These are phyloP conservation scores for Melanerpes aurifrons DNA, from an alignment of 2,113 vertebrate genomes.

Conservation along the genomic window DNA sequence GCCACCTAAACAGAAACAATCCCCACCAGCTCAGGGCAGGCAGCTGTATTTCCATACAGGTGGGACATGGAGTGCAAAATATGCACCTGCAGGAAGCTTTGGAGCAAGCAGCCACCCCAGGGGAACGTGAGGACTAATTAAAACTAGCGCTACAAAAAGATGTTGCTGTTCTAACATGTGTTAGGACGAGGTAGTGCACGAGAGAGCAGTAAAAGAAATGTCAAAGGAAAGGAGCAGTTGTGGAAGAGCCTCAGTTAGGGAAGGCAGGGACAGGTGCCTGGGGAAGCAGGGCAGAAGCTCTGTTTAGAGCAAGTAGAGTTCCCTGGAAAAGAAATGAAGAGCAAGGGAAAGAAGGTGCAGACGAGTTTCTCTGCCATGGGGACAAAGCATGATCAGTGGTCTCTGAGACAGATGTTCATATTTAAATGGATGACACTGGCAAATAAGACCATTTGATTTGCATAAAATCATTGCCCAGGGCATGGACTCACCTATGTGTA, in stretches of 20 bases:
- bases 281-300: background rate
- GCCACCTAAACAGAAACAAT: background rate
- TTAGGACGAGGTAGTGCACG: background rate
- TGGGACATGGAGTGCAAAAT: background rate
- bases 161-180: constrained; percentile 31
- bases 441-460: background rate
- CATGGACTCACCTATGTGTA: background rate
- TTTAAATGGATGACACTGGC: background rate
- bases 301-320: background rate
- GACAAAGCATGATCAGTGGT: background rate
- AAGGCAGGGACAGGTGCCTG: background rate
- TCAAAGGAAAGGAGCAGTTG: background rate
- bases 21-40: background rate
- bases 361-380: background rate
- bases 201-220: constrained; percentile 49
- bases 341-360: background rate
- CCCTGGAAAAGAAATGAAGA: background rate
- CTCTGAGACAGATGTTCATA: background rate
- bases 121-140: constrained; percentile 50
- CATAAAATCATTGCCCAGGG: rapidly evolving
- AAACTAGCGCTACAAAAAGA: constrained; percentile 40
- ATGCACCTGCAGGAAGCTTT: constrained; percentile 20
- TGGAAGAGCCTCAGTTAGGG: background rate
- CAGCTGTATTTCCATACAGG: background rate
- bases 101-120: background rate